Conservation (phyloP, 2,113 vertebrate species). For the Micromys minutus region DNA sequence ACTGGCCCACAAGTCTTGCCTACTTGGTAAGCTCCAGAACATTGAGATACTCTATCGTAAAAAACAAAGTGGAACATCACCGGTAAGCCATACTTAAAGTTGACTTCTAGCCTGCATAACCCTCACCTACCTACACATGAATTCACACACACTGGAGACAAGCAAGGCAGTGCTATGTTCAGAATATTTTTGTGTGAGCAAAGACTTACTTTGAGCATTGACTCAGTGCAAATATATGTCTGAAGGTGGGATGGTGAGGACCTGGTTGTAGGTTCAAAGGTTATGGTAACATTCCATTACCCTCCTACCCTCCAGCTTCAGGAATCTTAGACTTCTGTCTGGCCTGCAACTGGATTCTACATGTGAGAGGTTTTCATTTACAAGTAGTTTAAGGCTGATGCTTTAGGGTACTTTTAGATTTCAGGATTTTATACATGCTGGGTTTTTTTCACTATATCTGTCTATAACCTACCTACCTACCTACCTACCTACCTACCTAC, state of each 20-base stretch:
- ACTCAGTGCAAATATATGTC: not conserved
- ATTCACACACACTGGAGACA: not conserved
- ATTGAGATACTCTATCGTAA: not conserved
- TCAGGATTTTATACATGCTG: slow-evolving; percentile 25
- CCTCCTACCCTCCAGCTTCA: not conserved
- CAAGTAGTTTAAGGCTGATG: slow-evolving; percentile 1
- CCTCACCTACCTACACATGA: not conserved
- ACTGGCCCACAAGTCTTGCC: not conserved
- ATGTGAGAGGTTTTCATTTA: slow-evolving; percentile 53
- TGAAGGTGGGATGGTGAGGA: not conserved
- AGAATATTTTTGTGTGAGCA: slow-evolving; percentile 19
- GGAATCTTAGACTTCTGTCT: not conserved
- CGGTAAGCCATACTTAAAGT: not conserved
- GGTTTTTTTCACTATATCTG: slow-evolving; percentile 29
- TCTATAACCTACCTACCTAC: not conserved
- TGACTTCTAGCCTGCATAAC: not conserved
- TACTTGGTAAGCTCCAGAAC: not conserved
- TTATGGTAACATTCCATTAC: not conserved
- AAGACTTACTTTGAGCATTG: slow-evolving; percentile 3
- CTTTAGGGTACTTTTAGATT: slow-evolving; percentile 19
- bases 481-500: too few relatives aligned
- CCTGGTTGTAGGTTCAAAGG: not conserved
- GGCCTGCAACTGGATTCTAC: slow-evolving; percentile 33
- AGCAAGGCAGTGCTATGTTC: not conserved
- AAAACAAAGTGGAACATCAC: not conserved